Conservation (phyloP, 2,888 invertebrate genomes). For the Ashinkailepas kermadecensis region DNA sequence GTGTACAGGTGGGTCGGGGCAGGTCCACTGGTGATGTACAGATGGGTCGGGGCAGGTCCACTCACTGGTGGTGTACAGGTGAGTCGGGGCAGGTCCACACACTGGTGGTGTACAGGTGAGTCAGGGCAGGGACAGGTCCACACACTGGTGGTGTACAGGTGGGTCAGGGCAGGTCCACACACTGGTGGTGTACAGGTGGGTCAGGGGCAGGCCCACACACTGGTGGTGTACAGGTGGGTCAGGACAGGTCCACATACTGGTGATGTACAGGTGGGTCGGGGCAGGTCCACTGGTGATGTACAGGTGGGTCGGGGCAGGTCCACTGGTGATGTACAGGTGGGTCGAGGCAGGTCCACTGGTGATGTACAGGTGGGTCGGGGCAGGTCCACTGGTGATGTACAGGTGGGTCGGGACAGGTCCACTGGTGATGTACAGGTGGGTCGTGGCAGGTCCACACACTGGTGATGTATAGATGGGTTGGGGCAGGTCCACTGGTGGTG, state of each 20-base stretch:
- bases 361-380: constrained; percentile 28
- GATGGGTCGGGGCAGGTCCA: no score
- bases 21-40: background rate
- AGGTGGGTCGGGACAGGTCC: no score
- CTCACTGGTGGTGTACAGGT: no score
- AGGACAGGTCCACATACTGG: background rate
- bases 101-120: constrained; percentile 29
- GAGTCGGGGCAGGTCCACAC: constrained; percentile 26
- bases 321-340: no score
- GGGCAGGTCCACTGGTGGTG: background rate
- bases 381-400: background rate
- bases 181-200: no score
- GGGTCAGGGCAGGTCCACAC: no score
- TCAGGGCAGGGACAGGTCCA: background rate
- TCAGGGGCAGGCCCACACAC: constrained; percentile 26
- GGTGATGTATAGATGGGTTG: constrained; percentile 28
- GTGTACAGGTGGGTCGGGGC: constrained; percentile 28
- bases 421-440: no score
- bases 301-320: no score
- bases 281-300: no score
- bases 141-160: no score
- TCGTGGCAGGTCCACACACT: constrained; percentile 26
- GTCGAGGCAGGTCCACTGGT: no score
- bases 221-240: constrained; percentile 28
- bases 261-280: no score